These are phyloP conservation scores for Meliscaeva auricollis DNA, from an alignment of 2,888 invertebrate genomes.

Conservation along the genomic window DNA sequence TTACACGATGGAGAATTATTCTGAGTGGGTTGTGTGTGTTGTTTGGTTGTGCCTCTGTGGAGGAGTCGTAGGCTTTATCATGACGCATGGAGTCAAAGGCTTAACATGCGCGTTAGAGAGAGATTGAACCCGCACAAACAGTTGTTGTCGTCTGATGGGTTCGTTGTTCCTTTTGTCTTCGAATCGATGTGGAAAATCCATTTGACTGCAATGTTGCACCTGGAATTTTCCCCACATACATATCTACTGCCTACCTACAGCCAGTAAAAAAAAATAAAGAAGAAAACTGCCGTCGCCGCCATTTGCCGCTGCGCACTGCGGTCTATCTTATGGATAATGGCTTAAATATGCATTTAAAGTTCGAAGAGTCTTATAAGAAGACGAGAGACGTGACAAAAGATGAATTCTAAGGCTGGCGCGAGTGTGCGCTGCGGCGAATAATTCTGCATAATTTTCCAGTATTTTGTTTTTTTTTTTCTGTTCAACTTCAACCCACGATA, in stretches of 20 bases:
- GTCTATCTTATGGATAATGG: slow-evolving; percentile 65
- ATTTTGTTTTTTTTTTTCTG: slow-evolving; percentile 9
- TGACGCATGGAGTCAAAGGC: slow-evolving; percentile 54
- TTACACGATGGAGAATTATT: slow-evolving; percentile 23
- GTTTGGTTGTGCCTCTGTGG: slow-evolving; percentile 28
- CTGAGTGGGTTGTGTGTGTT: slow-evolving; percentile 24
- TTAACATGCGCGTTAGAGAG: slow-evolving; percentile 52
- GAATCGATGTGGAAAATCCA: slow-evolving; percentile 42
- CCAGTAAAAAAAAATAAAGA: background rate
- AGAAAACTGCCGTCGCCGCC: slow-evolving; percentile 9
- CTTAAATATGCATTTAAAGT: slow-evolving; percentile 66
- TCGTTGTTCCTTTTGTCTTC: slow-evolving; percentile 59
- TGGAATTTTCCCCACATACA: slow-evolving; percentile 35
- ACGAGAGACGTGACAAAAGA: slow-evolving; percentile 74
- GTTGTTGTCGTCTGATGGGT: slow-evolving; percentile 32
- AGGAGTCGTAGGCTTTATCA: slow-evolving; percentile 38
- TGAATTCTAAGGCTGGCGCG: slow-evolving; percentile 55
- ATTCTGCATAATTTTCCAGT: slow-evolving; percentile 74
- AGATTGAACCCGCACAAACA: slow-evolving; percentile 56
- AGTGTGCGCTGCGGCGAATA: slow-evolving; percentile 74
- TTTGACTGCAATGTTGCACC: slow-evolving; percentile 48
- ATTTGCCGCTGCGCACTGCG: slow-evolving; percentile 11
- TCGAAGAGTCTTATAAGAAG: slow-evolving; percentile 56
- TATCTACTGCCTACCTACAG: background rate
- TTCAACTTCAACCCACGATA: slow-evolving; percentile 44